These are phyloP conservation scores for Hippopotamus amphibius DNA, from an alignment of 2,113 vertebrate genomes.

Conservation along the genomic window DNA sequence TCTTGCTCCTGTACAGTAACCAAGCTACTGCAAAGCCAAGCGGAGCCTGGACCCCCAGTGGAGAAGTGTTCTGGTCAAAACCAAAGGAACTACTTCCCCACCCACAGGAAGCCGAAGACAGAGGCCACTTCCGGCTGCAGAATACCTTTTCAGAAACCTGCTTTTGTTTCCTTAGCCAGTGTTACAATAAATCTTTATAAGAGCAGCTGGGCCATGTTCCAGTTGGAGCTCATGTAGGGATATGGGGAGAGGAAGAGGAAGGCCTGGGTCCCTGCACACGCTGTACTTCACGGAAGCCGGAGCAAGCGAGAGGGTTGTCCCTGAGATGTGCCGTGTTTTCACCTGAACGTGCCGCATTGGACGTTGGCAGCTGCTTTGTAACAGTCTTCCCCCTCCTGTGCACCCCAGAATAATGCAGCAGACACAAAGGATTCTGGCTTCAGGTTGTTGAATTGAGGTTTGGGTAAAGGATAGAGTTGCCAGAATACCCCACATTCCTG, in stretches of 20 bases:
- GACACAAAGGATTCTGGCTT: constrained; percentile 39
- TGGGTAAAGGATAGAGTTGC: background rate
- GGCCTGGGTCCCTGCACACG: background rate
- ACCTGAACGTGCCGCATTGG: constrained; percentile 39
- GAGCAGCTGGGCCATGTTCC: constrained; percentile 59
- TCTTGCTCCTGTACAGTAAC: constrained; percentile 80
- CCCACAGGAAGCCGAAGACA: constrained; percentile 72
- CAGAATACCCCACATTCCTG: background rate
- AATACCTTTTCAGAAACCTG: constrained; percentile 72
- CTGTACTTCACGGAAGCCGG: constrained; percentile 4
- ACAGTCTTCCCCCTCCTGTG: background rate
- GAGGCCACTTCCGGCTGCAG: constrained; percentile 65
- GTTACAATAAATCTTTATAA: constrained; percentile 59
- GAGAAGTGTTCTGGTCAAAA: constrained; percentile 79
- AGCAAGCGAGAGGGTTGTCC: background rate
- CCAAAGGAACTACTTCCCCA: constrained; percentile 80
- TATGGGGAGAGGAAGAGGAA: background rate
- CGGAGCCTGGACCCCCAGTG: constrained; percentile 82
- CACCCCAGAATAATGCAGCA: background rate
- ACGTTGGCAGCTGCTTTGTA: background rate
- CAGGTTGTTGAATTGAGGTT: background rate
- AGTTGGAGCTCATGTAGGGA: constrained; percentile 45
- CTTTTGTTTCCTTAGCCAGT: constrained; percentile 80
- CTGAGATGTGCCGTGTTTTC: constrained; percentile 63
- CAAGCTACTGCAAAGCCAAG: constrained; percentile 80